Base-by-base conservation (phyloP, 2,113 vertebrate species). In the Lepisosteus oculatus region DNA sequence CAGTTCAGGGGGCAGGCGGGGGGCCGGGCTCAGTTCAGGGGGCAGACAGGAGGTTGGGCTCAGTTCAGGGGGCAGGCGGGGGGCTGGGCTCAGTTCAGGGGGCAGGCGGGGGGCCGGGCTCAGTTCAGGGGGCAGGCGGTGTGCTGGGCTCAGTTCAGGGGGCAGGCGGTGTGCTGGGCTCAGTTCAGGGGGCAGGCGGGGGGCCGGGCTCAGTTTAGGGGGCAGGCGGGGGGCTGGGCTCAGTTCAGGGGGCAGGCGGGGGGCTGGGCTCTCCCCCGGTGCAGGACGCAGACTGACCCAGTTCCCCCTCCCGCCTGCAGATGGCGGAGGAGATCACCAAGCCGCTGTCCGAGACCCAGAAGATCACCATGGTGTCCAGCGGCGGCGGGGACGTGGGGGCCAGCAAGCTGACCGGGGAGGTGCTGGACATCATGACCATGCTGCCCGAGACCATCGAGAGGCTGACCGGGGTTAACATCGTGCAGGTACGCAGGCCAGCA, bases 321-420 rank as follows among this genome's bases (percentile, higher is more conserved):
- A 91, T 97, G 69, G 95, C 94, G 0, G 94, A 95, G 29, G 94
- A 94, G 83, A 95, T 96, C 86, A 95, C 91, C 83, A 93, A 81
- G 79, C 95, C 95, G 0, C 83, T 97, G 80, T 86, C 81, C 0
- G 64, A 68, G 0, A 85, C 90, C 62, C 84, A 90, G 57, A 97
- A 97, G 87, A 74, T 97, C 73, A 97, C 94, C 8, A 92, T 97
- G 89, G 90, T 97, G 67, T 97, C 95, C 75, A 97, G 93, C 0
- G 94, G 95, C 0, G 84, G 81, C 14, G 85, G 89, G 0, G 88
- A 95, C 8, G 75, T 97, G 43, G 95, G 95, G 8, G 93, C 92
- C 0, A 77, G 94, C 79, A 96, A 94, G 73, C 90, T 97, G n/a
- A 93, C 94, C 0, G 94, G 93, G 14, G 95, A 97, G 77, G 92